Evolutionary conservation across 2,113 vertebrate genomes (phyloP).

Genomic region (Mastomys natalensis): DNA sequence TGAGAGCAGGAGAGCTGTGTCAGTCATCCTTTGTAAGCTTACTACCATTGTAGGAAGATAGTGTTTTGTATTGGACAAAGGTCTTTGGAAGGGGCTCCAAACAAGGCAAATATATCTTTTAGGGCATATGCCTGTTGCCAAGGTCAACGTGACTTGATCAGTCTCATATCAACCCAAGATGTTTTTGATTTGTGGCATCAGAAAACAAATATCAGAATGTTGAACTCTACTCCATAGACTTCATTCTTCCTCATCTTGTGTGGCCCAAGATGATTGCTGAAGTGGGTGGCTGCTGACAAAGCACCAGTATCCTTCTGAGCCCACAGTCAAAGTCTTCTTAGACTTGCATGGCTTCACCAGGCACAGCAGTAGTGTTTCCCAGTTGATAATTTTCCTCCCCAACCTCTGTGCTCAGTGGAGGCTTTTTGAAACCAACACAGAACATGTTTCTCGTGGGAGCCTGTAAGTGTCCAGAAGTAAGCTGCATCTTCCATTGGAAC

Average conservation of each 20-base stretch:
- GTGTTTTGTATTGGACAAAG: not conserved
- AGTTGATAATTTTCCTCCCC: not conserved
- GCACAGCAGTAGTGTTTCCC: not conserved
- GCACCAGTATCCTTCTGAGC: not conserved
- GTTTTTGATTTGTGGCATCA: constrained; percentile 33
- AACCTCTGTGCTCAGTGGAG: not conserved
- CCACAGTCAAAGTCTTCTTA: not conserved
- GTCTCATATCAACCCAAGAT: not conserved
- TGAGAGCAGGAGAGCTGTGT: not conserved
- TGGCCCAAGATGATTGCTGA: not conserved
- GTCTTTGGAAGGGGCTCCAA: not conserved
- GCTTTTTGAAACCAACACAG: not conserved
- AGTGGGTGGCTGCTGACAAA: not conserved
- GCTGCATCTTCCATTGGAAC: not conserved
- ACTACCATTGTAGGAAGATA: not conserved
- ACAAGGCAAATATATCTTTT: not conserved
- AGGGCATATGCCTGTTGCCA: not conserved
- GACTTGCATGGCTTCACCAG: not conserved
- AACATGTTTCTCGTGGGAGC: not conserved
- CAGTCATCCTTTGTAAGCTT: not conserved
- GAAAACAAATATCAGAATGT: not conserved
- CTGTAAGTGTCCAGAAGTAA: not conserved
- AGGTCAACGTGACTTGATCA: not conserved
- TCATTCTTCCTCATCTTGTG: not conserved
- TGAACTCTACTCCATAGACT: not conserved